Conservation (phyloP, 2,888 invertebrate species). For the Chrysolina haemoptera region DNA sequence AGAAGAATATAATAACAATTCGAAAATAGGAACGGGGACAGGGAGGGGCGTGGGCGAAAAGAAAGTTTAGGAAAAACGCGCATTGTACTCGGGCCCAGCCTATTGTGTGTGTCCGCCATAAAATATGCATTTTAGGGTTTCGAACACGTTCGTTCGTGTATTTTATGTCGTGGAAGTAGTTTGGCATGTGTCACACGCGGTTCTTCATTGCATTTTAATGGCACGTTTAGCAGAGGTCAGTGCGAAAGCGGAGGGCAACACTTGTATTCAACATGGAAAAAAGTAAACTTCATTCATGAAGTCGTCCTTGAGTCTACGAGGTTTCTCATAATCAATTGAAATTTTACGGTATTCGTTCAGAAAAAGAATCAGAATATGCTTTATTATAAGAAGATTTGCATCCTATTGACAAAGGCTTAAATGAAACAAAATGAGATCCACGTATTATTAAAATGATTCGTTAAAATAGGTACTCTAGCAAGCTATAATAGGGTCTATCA, state of each 20-base stretch:
- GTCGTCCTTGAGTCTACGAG: too few species aligned
- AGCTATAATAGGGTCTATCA: too few species aligned
- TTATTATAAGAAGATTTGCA: too few species aligned
- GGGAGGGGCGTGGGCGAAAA: slow-evolving; percentile 14
- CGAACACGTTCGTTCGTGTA: neutral
- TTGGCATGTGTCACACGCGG: slow-evolving; percentile 7
- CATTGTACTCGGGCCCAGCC: slow-evolving; percentile 8
- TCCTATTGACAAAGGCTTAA: too few species aligned
- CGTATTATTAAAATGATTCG: too few species aligned
- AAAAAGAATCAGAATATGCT: too few species aligned
- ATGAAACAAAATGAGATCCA: too few species aligned
- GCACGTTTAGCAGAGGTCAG: neutral
- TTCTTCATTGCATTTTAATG: neutral
- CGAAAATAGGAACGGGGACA: slow-evolving; percentile 43
- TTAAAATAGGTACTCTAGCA: too few species aligned
- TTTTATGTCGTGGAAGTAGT: neutral
- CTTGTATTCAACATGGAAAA: neutral
- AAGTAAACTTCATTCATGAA: neutral
- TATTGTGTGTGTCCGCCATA: neutral
- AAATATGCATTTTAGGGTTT: slow-evolving; percentile 9
- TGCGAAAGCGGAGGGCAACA: neutral
- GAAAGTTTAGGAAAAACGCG: slow-evolving; percentile 2
- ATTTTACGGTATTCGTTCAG: too few species aligned
- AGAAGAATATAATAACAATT: slow-evolving; percentile 50
- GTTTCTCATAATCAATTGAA: too few species aligned